phyloP scores from a whole-genome alignment of 2,113 vertebrate genomes.

The Thunnus thynnus region DNA sequence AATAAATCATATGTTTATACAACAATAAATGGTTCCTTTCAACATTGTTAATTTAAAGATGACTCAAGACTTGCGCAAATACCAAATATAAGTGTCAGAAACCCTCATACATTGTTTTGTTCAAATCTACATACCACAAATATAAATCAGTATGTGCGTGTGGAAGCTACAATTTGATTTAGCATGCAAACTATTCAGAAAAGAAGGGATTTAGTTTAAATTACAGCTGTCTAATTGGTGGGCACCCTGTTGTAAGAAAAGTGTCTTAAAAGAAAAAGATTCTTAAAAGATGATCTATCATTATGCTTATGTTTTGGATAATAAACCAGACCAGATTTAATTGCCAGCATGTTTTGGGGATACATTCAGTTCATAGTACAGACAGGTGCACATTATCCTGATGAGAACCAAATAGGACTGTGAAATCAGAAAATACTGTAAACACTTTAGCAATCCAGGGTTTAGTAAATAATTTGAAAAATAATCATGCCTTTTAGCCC shows the following conservation, averaged over 20 bases:
- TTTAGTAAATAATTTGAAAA: slow-evolving; percentile 16
- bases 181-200: neutral
- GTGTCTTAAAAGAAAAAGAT: neutral
- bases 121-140: neutral
- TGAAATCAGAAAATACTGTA: slow-evolving; percentile 8
- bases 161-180: slow-evolving; percentile 1
- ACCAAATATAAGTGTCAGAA: neutral
- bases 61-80: neutral
- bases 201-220: neutral
- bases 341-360: neutral
- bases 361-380: neutral
- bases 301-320: slow-evolving; percentile 14
- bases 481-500: slow-evolving; percentile 31
- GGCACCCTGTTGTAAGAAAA: neutral
- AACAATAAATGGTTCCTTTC: neutral
- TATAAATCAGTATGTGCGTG: slow-evolving; percentile 13
- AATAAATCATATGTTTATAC: neutral
- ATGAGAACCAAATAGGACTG: neutral
- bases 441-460: slow-evolving; percentile 4
- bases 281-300: too few relatives aligned
- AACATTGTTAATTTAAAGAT: neutral
- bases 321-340: neutral
- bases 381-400: neutral
- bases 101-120: neutral
- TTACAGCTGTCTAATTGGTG: neutral